These are phyloP conservation scores for Cyclura pinguis DNA, from an alignment of 2,797 vertebrate genomes.

Conservation along the genomic window DNA sequence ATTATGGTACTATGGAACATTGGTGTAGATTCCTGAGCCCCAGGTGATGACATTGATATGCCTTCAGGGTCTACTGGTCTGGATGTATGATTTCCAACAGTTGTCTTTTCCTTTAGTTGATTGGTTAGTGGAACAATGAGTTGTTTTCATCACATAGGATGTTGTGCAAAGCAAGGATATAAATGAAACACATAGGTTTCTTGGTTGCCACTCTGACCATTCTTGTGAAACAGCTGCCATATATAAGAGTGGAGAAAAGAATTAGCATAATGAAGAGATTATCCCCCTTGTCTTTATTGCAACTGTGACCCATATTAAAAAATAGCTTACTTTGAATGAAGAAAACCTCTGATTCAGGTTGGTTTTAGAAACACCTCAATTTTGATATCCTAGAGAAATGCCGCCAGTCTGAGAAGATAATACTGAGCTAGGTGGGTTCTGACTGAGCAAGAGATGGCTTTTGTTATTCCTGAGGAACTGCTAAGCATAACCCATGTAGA, in stretches of 20 bases:
- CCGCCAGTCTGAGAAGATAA: not conserved
- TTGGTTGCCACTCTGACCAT: not conserved
- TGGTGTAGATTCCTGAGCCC: not conserved
- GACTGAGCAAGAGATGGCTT: not conserved
- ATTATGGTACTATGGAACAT: not conserved
- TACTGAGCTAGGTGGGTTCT: not conserved
- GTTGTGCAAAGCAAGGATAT: not conserved
- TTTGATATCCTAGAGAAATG: not conserved
- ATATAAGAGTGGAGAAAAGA: not conserved
- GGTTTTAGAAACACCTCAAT: not conserved
- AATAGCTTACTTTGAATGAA: too few species aligned
- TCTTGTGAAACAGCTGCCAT: not conserved
- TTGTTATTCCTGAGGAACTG: not conserved
- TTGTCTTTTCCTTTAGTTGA: constrained; percentile 7
- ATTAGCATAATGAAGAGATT: too few species aligned
- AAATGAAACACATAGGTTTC: not conserved
- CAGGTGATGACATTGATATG: not conserved
- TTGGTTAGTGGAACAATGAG: not conserved
- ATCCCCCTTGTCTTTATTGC: not conserved
- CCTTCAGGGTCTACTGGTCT: constrained; percentile 3
- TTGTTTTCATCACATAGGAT: not conserved
- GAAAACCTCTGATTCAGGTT: not conserved
- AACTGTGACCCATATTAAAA: not conserved
- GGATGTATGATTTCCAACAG: not conserved
- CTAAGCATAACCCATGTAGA: not conserved